Evolutionary conservation across 30 jellyfish, hydroid and myxozoan genomes (phyloP), one percentile per base, ranked within the genome.

Genomic region (Aurelia sp.): DNA sequence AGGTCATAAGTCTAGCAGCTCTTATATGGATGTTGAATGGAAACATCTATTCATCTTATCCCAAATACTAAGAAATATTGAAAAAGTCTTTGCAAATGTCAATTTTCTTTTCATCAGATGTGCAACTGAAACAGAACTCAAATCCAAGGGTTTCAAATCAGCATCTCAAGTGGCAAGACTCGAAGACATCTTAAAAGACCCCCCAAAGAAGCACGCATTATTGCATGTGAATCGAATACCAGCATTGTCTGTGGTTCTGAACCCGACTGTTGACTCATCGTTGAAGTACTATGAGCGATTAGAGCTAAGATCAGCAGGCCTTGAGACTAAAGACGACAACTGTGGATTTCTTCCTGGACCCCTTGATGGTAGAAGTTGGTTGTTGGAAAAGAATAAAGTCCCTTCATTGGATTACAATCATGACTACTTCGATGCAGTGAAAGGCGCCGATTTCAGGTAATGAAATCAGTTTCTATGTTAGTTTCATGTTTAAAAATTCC

Each of bases 361-460:
- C 6, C 38, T 86, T 24, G 89, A 61, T 16, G 76, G 67, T 73
- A 68, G 87, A 68, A 80, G 97, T 61, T 92, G 98, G 98, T 24
- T 84, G 27, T 86, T 85, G 21, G 95, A 92, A n/a, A 67, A 67
- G 41, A 92, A 92, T 44, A 77, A 60, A 31, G 71, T 92, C 17
- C 98, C 98, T 13, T 41, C 78, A 17, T 40, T 61, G n/a, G 96
- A 91, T 66, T 84, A 91, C 41, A 63, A 85, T 47, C 98, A 91
- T 69, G 60, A 66, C 13, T 70, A 77, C 65, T 91, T 82, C 35
- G 90, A 74, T 13, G 73, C 67, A 27, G 48, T 13, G 15, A 90
- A 90, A 19, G 97, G 97, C 21, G 86, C 88, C 8, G 97, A 90
- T 68, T 90, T 90, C 89, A 75, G 84, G 97, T 90, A 57, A 62